Conservation (phyloP, 2,113 vertebrate species). For the Scalopus aquaticus region DNA sequence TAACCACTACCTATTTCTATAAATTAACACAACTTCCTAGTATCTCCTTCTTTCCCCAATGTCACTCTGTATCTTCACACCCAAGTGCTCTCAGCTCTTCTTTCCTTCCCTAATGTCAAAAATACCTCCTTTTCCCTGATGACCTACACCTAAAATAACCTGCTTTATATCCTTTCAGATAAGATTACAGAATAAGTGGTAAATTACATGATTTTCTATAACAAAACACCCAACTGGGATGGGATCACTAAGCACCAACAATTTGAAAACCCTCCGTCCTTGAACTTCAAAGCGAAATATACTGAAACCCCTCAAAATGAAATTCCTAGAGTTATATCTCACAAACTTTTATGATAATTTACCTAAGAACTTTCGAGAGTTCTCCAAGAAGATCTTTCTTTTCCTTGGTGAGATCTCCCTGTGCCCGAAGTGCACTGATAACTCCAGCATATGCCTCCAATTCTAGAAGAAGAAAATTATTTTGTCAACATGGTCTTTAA, state of each 20-base stretch:
- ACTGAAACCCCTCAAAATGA: constrained; percentile 44
- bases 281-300: constrained; percentile 43
- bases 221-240: constrained; percentile 22
- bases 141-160: constrained; percentile 20
- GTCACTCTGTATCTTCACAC: neutral
- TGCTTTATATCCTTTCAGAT: constrained; percentile 23
- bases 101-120: constrained; percentile 44
- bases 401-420: constrained; percentile 98
- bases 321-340: constrained; percentile 59
- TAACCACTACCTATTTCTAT: neutral
- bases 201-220: constrained; percentile 28
- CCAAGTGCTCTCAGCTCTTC: neutral
- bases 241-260: constrained; percentile 35
- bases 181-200: constrained; percentile 27
- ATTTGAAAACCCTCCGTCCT: constrained; percentile 34
- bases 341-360: constrained; percentile 75
- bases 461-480: constrained; percentile 87
- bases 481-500: constrained; percentile 70
- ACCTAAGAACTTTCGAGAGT: constrained; percentile 98
- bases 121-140: neutral
- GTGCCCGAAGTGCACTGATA: constrained; percentile 97
- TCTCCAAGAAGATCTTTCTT: constrained; percentile 98
- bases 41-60: neutral
- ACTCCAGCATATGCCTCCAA: constrained; percentile 99
- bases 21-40: neutral